Evolutionary conservation across 2,113 vertebrate species (phyloP).

Genomic region (Ammodramus savannarum): DNA sequence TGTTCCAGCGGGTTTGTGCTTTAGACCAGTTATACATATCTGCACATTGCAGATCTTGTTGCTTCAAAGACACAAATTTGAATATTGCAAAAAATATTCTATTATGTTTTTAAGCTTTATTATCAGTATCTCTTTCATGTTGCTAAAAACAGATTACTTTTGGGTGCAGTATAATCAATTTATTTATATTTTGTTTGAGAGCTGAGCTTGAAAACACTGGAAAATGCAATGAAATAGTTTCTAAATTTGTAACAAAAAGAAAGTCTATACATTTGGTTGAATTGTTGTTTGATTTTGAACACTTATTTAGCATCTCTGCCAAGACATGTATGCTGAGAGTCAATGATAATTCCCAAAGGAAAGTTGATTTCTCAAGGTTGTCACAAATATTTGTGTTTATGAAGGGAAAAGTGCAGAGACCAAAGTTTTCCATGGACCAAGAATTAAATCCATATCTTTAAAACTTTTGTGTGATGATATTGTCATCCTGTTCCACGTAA

Average conservation of each 20-base stretch:
- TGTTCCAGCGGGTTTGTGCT: not conserved
- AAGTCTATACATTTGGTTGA: not conserved
- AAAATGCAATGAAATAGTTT: not conserved
- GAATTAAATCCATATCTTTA: conserved; percentile 8
- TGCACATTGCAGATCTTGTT: not conserved
- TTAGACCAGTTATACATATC: not conserved
- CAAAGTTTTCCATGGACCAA: not conserved
- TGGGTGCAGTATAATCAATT: not conserved
- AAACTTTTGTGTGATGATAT: not conserved
- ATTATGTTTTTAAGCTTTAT: not conserved
- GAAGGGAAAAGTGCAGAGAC: not conserved
- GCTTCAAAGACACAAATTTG: not conserved
- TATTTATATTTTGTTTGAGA: not conserved
- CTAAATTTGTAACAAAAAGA: not conserved
- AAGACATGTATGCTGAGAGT: not conserved
- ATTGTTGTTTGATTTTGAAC: not conserved
- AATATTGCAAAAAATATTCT: not conserved
- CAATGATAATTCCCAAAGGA: not conserved
- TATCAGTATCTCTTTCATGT: not conserved
- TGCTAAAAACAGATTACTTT: not conserved
- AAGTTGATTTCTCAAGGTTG: not conserved
- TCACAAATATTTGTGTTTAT: not conserved
- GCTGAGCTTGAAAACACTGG: not conserved
- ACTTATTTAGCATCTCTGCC: not conserved
- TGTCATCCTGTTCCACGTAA: not conserved